phyloP scores from a whole-genome alignment of 1,140 invertebrate species.

The Halesus radiatus region DNA sequence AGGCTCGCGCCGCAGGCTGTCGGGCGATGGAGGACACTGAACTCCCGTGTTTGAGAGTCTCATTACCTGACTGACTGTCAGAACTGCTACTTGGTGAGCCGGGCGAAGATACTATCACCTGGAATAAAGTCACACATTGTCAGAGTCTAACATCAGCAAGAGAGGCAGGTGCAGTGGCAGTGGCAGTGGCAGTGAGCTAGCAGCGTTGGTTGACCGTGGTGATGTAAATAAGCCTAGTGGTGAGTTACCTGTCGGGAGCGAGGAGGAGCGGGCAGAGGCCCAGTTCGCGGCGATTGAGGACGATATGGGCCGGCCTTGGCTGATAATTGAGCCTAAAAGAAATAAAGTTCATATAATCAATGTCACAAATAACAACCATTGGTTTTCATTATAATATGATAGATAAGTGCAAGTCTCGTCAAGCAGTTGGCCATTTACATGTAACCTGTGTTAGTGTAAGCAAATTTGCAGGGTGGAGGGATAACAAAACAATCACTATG shows the following conservation, averaged over 20 bases:
- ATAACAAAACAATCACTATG: no score
- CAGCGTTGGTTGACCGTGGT: no score
- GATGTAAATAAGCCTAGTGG: no score
- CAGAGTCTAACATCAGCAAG: not conserved
- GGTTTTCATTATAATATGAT: not conserved
- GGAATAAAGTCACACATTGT: conserved; percentile 33
- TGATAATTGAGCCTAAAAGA: conserved; percentile 74
- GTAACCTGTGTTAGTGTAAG: not conserved
- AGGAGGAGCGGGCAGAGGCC: conserved; percentile 69
- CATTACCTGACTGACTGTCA: conserved; percentile 76
- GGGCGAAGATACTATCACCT: conserved; percentile 82
- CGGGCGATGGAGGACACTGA: conserved; percentile 68
- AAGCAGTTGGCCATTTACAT: conserved; percentile 7
- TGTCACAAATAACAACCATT: no score
- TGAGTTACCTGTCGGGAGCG: conserved; percentile 64
- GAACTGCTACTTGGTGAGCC: conserved; percentile 80
- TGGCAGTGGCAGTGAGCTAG: no score
- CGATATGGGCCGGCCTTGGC: conserved; percentile 75
- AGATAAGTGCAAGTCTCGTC: conserved; percentile 5
- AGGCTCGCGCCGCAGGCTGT: conserved; percentile 62
- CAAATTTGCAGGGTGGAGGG: not conserved
- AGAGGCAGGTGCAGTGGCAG: no score
- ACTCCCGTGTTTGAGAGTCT: conserved; percentile 76
- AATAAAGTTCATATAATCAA: not conserved
- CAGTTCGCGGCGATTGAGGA: conserved; percentile 74